phyloP scores from a whole-genome alignment of 2,797 vertebrate genomes.

The Amniataba percoides region DNA sequence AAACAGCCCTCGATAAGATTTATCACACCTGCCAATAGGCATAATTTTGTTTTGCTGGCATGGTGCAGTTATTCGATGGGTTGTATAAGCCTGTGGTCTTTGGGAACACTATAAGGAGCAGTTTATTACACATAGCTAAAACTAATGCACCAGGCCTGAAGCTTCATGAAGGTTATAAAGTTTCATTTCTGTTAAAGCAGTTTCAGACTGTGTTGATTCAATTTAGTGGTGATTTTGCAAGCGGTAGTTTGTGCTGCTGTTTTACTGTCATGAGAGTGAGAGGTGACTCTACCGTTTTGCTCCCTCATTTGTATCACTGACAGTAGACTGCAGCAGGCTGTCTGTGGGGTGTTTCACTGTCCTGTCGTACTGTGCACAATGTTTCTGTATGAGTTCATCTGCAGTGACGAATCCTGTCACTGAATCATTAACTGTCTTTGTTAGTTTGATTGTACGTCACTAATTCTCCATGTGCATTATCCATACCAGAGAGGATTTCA shows the following conservation, averaged over 20 bases:
- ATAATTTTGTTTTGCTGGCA: slow-evolving; percentile 53
- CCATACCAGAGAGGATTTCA: neutral
- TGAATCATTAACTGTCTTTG: slow-evolving; percentile 1
- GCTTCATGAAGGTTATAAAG: neutral
- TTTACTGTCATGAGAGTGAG: neutral
- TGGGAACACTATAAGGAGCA: slow-evolving; percentile 1
- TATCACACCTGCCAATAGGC: slow-evolving; percentile 69
- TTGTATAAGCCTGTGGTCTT: slow-evolving; percentile 8
- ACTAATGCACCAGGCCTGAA: slow-evolving; percentile 20
- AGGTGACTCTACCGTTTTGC: slow-evolving; percentile 1
- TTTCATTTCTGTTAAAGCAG: neutral
- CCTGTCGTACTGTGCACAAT: neutral
- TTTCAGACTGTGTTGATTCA: neutral
- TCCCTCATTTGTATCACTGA: neutral
- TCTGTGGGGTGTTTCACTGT: neutral
- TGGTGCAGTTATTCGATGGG: slow-evolving; percentile 25
- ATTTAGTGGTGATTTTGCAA: neutral
- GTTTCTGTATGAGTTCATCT: neutral
- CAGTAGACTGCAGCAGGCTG: neutral
- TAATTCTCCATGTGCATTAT: neutral
- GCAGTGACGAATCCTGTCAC: neutral
- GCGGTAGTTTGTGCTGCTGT: neutral
- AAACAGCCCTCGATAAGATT: slow-evolving; percentile 55
- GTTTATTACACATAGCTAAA: slow-evolving; percentile 19
- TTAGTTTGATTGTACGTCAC: slow-evolving; percentile 3